Base-by-base conservation (phyloP, 37 sponge, comb jelly and placozoan species). In the Halichondria panicea region DNA sequence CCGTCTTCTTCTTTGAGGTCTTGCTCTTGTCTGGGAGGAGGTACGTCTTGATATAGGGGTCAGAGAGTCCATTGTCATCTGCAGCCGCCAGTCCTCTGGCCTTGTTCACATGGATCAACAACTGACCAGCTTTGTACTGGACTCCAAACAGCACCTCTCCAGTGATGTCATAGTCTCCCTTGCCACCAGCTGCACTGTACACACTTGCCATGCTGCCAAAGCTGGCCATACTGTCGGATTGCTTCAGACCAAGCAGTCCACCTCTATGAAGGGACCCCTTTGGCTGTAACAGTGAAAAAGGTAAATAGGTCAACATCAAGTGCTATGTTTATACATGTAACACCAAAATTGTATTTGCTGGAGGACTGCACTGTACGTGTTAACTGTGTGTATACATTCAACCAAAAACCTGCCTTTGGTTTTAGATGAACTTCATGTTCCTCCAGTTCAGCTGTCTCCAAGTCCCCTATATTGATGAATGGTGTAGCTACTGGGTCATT, bases 21-120 rank as follows among this genome's bases (percentile, higher is more conserved):
- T 89, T 89, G 70, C 62, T 75, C 42, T 62, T 69, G 71, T 89
- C 90, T 0, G 90, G 85, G 18, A 89, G 76, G 54, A 89, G 71
- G 57, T 84, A 89, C 45, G 80, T 79, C 85, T 83, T 84, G 68
- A 89, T 56, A 63, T 83, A 84, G 38, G 83, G 88, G 43, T 88
- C 61, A 12, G 82, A 81, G 55, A 40, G 30, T 22, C 75, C 76
- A 22, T 64, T 75, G 41, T 68, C 71, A 60, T 75, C 68, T 18
- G 74, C 80, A 45, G 78, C 78, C 28, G 78, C 78, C 44, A 85
- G 72, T 41, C 62, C 79, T 41, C 72, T 71, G n/a, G 78, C 79
- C 37, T 57, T 71, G 39, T 59, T 31, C 56, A 86, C 80, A 73
- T 86, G 75, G 42, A 86, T 39, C 43, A 58, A 55, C 53, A 86